Evolutionary conservation across 2,797 vertebrate species (phyloP).

Genomic region (Cynopterus sphinx): DNA sequence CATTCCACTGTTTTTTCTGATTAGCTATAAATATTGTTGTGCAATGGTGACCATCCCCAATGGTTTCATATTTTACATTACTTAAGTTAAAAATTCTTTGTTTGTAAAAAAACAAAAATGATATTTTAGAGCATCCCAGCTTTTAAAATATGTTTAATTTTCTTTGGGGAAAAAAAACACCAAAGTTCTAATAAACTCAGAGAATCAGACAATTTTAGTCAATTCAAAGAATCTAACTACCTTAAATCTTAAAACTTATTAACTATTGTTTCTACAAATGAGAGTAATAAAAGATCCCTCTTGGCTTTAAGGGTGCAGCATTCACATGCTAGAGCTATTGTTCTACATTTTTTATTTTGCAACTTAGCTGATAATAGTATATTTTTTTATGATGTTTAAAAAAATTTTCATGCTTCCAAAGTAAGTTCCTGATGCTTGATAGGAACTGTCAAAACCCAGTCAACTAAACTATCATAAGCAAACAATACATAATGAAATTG

Average conservation of each 20-base stretch:
- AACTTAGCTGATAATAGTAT: conserved; percentile 41
- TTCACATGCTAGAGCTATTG: not conserved
- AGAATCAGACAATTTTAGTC: not conserved
- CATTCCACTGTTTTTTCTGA: not conserved
- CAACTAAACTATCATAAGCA: conserved; percentile 41
- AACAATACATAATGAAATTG: not conserved
- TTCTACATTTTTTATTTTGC: conserved; percentile 36
- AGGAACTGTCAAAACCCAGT: conserved; percentile 11
- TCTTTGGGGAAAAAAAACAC: not conserved
- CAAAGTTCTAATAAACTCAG: not conserved
- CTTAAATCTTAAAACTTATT: not conserved
- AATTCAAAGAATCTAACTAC: not conserved
- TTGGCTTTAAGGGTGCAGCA: not conserved
- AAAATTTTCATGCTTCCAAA: conserved; percentile 28
- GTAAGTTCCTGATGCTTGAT: not conserved
- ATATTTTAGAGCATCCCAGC: not conserved
- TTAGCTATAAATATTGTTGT: not conserved
- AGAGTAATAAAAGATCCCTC: not conserved
- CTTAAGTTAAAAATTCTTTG: not conserved
- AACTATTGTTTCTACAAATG: not conserved
- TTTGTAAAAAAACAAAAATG: conserved; percentile 14
- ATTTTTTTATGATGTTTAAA: conserved; percentile 64
- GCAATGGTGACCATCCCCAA: not conserved
- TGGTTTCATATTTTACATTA: not conserved
- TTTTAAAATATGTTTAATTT: conserved; percentile 20